phyloP scores from a whole-genome alignment of 2,113 vertebrate genomes.

The Elephas maximus region DNA sequence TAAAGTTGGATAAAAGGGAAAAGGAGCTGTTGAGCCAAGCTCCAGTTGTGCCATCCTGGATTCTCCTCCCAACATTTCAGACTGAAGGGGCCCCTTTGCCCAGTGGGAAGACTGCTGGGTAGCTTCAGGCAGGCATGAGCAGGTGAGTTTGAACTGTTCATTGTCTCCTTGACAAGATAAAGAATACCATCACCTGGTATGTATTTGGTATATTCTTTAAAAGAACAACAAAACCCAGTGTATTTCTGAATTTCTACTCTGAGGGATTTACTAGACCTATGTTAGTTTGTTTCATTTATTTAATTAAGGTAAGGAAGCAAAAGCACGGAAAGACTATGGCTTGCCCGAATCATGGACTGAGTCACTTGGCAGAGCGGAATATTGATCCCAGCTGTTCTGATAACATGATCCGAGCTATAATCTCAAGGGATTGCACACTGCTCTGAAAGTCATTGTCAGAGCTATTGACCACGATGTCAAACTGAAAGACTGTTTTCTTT shows the following conservation, averaged over 20 bases:
- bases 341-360: not conserved
- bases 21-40: not conserved
- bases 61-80: not conserved
- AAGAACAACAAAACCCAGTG: not conserved
- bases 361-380: slow-evolving; percentile 58
- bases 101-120: not conserved
- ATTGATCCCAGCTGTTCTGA: not conserved
- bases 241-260: not conserved
- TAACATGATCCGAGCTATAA: not conserved
- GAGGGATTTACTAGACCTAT: not conserved
- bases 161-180: not conserved
- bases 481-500: not conserved
- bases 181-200: not conserved
- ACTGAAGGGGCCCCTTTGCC: slow-evolving; percentile 1
- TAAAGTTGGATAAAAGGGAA: slow-evolving; percentile 7
- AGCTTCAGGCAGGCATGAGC: slow-evolving; percentile 12
- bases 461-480: not conserved
- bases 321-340: not conserved
- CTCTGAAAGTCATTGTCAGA: slow-evolving; percentile 50
- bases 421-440: not conserved
- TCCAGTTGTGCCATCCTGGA: not conserved
- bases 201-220: not conserved
- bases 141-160: slow-evolving; percentile 60
- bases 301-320: slow-evolving; percentile 25
- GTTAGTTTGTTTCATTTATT: slow-evolving; percentile 30